Conservation (phyloP, 1,140 invertebrate species). For the Aphidius ervi region DNA sequence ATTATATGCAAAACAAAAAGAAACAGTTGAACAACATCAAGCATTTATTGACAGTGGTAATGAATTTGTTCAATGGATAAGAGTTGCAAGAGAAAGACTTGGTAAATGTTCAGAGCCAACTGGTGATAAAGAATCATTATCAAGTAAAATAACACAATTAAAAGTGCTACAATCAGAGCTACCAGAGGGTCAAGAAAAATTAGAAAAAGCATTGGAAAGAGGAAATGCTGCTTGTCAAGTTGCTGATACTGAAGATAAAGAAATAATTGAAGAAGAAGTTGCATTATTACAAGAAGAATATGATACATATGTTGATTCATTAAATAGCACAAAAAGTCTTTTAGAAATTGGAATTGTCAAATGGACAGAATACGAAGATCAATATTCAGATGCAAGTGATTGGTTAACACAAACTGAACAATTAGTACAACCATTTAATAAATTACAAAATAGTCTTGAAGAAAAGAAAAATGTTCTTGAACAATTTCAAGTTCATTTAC, state of each 20-base stretch:
- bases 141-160: constrained; percentile 78
- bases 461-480: constrained; percentile 86
- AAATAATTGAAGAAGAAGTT: constrained; percentile 88
- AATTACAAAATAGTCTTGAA: constrained; percentile 82
- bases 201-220: constrained; percentile 75
- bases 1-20: constrained; percentile 84
- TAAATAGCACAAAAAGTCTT: constrained; percentile 75
- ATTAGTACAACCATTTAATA: constrained; percentile 83
- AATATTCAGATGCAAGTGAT: constrained; percentile 81
- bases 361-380: constrained; percentile 94
- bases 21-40: constrained; percentile 85
- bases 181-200: constrained; percentile 73
- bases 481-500: constrained; percentile 84
- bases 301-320: constrained; percentile 73
- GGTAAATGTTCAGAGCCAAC: constrained; percentile 91
- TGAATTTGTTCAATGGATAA: constrained; percentile 88
- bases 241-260: constrained; percentile 80
- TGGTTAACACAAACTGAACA: constrained; percentile 86
- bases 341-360: constrained; percentile 88
- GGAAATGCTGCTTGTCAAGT: constrained; percentile 77
- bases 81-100: constrained; percentile 82
- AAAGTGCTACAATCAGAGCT: constrained; percentile 79
- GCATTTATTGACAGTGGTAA: constrained; percentile 85
- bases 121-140: constrained; percentile 86
- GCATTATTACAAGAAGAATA: constrained; percentile 83